Conservation (phyloP, 2,113 vertebrate species). For the Chelonoidis abingdonii region DNA sequence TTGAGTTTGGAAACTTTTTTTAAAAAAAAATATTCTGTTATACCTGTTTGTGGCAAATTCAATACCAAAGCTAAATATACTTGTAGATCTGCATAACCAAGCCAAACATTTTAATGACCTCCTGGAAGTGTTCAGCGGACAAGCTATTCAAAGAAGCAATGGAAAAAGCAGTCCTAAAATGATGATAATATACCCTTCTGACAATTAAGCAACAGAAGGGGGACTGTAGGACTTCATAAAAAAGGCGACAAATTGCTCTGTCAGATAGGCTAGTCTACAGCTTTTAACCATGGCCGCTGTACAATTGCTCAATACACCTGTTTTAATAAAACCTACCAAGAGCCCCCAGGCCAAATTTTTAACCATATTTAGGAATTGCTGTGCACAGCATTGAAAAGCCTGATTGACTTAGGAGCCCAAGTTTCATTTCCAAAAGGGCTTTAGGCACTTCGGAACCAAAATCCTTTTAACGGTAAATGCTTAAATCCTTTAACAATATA, state of each 20-base stretch:
- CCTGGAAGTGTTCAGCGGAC: background rate
- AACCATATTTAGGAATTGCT: background rate
- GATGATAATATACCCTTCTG: background rate
- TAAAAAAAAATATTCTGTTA: background rate
- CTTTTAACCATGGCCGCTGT: background rate
- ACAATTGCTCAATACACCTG: background rate
- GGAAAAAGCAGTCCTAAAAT: background rate
- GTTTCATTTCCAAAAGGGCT: background rate
- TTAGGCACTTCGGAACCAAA: background rate
- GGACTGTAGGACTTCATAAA: background rate
- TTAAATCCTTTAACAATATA: background rate
- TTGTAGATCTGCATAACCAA: background rate
- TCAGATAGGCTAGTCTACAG: background rate
- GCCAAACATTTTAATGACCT: background rate
- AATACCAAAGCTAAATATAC: background rate
- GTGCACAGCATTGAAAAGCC: background rate
- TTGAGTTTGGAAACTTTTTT: background rate
- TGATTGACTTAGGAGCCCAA: background rate
- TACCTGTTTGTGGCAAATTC: background rate
- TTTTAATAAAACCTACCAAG: background rate
- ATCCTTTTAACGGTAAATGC: background rate
- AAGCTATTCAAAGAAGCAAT: background rate
- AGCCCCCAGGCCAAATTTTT: background rate
- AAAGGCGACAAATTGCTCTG: background rate
- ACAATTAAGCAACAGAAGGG: background rate